These are phyloP conservation scores for Lagocephalus sceleratus DNA, from an alignment of 2,797 vertebrate species.

Conservation along the genomic window DNA sequence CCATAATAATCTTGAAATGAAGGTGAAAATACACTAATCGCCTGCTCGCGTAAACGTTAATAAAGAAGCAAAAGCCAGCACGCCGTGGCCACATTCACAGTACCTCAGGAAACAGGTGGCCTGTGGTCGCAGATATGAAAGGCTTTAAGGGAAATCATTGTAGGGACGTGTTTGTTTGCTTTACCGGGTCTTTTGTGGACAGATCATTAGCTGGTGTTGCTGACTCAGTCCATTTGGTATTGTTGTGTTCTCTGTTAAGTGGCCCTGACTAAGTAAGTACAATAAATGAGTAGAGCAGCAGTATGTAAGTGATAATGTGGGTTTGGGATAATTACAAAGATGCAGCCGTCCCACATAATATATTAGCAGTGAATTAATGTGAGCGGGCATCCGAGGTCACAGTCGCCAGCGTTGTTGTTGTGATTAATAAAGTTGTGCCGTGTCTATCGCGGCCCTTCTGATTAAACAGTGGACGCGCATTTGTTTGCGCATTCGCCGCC, in stretches of 20 bases:
- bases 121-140: slow-evolving; percentile 27
- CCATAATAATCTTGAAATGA: no score
- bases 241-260: slow-evolving; percentile 45
- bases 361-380: slow-evolving; percentile 11
- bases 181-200: slow-evolving; percentile 41
- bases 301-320: slow-evolving; percentile 14
- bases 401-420: slow-evolving; percentile 2
- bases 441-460: slow-evolving; percentile 11
- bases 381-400: slow-evolving; percentile 11
- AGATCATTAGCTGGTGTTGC: slow-evolving; percentile 44
- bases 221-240: slow-evolving; percentile 49
- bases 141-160: slow-evolving; percentile 63
- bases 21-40: neutral
- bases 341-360: slow-evolving; percentile 21
- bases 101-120: slow-evolving; percentile 16
- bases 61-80: slow-evolving; percentile 22
- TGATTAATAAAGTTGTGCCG: slow-evolving; percentile 3
- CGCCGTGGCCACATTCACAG: slow-evolving; percentile 32
- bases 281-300: slow-evolving; percentile 34
- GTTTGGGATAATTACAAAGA: slow-evolving; percentile 24
- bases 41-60: slow-evolving; percentile 14
- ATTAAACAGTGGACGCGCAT: no score
- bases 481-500: slow-evolving; percentile 9
- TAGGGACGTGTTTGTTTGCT: slow-evolving; percentile 48
- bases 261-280: slow-evolving; percentile 28